Evolutionary conservation across 1,140 invertebrate species (phyloP).

Genomic region (Macrobrachium rosenbergii): DNA sequence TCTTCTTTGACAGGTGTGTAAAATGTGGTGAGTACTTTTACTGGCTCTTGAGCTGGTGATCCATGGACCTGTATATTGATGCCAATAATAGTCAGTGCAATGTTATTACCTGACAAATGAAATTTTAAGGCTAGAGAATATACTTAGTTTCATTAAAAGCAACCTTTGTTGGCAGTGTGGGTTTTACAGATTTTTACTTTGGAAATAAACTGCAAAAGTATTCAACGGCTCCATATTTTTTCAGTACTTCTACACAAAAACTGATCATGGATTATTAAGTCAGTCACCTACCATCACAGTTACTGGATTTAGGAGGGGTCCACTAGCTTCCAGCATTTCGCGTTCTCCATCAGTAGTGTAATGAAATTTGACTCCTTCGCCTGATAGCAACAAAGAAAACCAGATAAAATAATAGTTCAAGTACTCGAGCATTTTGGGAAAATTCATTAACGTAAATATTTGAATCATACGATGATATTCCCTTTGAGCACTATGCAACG

Average conservation of each 20-base stretch:
- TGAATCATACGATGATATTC: background rate
- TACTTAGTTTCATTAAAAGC: conserved; percentile 13
- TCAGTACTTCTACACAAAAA: conserved; percentile 20
- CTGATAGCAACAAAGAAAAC: conserved; percentile 27
- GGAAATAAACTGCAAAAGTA: no score
- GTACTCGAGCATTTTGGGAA: background rate
- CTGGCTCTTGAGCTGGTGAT: conserved; percentile 6
- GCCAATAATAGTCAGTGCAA: no score
- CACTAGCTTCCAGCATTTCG: conserved; percentile 74
- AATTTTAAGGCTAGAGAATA: background rate
- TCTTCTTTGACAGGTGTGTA: conserved; percentile 15
- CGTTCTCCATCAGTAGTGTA: conserved; percentile 71
- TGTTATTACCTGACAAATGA: background rate
- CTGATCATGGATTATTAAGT: background rate
- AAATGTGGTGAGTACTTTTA: conserved; percentile 39
- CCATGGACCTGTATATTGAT: conserved; percentile 36
- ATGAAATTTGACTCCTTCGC: conserved; percentile 74
- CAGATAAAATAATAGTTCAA: conserved; percentile 67
- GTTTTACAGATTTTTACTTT: no score
- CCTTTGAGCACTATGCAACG: background rate
- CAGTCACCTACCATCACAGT: conserved; percentile 73
- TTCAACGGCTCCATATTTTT: background rate
- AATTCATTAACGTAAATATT: background rate
- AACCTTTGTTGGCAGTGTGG: no score
- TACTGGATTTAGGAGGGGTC: conserved; percentile 75